Conservation (phyloP, 1,140 invertebrate species). For the Nephila pilipes region DNA sequence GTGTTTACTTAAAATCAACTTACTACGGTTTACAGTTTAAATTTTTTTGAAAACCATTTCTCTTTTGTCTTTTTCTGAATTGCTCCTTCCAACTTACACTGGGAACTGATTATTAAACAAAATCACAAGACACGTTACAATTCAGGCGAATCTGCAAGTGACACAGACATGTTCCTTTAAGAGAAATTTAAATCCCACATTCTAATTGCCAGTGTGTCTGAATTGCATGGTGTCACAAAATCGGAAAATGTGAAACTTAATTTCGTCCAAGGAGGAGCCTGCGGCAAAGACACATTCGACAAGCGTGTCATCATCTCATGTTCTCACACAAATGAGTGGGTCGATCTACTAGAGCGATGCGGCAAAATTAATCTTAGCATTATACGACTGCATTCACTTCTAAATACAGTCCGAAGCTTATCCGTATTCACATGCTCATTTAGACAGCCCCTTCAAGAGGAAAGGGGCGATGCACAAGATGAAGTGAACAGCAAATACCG, state of each 20-base stretch:
- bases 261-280: background rate
- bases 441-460: background rate
- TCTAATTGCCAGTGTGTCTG: background rate
- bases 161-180: constrained; percentile 16
- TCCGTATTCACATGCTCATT: background rate
- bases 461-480: background rate
- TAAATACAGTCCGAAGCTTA: background rate
- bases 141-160: background rate
- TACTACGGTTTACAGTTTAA: too few species aligned
- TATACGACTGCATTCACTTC: constrained; percentile 36
- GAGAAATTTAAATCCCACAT: background rate
- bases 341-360: background rate
- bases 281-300: background rate
- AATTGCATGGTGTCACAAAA: background rate
- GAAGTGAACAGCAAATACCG: background rate
- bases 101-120: too few species aligned
- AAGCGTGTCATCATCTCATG: background rate
- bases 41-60: too few species aligned
- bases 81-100: too few species aligned
- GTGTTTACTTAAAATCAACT: too few species aligned
- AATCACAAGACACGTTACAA: background rate
- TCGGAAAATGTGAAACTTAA: constrained; percentile 29
- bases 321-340: constrained; percentile 2
- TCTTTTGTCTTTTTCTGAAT: too few species aligned
- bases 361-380: constrained; percentile 39